These are phyloP conservation scores for Poeciliopsis presidionis DNA, from an alignment of 2,797 vertebrate species.

Conservation along the genomic window DNA sequence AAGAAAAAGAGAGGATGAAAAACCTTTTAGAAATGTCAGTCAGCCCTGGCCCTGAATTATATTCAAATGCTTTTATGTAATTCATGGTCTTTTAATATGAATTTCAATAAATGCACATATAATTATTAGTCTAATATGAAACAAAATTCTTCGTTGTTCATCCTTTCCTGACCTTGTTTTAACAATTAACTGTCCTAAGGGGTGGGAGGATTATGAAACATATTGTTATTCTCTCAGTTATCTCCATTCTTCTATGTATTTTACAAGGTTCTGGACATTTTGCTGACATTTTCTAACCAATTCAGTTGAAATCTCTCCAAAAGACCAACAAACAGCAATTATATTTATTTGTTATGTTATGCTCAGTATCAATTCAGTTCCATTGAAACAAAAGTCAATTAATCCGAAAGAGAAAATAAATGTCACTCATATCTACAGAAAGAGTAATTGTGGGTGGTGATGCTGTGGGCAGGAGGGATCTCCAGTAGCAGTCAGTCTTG, in stretches of 20 bases:
- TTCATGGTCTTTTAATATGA: slow-evolving; percentile 14
- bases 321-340: background rate
- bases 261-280: background rate
- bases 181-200: background rate
- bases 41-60: slow-evolving; percentile 19
- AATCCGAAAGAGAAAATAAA: background rate
- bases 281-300: background rate
- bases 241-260: background rate
- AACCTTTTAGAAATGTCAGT: slow-evolving; percentile 40
- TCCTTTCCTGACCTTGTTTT: background rate
- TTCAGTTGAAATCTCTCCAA: background rate
- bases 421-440: background rate
- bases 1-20: slow-evolving; percentile 37
- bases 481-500: background rate
- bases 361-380: background rate
- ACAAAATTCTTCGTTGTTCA: background rate
- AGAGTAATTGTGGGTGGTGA: background rate
- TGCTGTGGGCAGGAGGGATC: background rate
- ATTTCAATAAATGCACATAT: slow-evolving; percentile 1
- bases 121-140: slow-evolving; percentile 2
- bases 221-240: background rate
- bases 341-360: background rate
- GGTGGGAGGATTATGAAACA: background rate
- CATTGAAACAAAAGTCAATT: background rate
- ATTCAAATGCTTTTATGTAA: slow-evolving; percentile 5